Evolutionary conservation across 2,888 invertebrate genomes (phyloP).

Genomic region (Uloborus plumipes): DNA sequence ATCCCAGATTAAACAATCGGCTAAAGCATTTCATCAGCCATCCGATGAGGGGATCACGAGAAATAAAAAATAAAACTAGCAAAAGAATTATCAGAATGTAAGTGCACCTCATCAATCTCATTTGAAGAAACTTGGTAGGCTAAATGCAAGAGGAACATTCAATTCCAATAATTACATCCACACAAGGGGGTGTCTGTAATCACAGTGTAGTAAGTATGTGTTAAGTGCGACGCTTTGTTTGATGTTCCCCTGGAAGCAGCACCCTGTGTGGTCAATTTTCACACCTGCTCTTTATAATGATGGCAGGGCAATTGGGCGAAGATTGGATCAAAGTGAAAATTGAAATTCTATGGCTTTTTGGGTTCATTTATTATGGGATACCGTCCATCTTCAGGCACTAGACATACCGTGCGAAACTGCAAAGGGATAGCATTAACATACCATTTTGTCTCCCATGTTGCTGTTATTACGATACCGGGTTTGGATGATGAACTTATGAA

Average conservation of each 20-base stretch:
- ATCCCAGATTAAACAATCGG: conserved; percentile 42
- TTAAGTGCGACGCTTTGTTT: conserved; percentile 39
- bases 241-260: conserved; percentile 21
- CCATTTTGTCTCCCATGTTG: too few species aligned
- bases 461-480: too few species aligned
- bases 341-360: conserved; percentile 24
- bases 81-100: too few species aligned
- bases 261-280: conserved; percentile 56
- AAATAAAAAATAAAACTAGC: too few species aligned
- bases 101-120: conserved; percentile 46
- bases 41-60: not conserved
- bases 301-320: conserved; percentile 10
- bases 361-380: too few species aligned
- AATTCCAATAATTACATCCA: conserved; percentile 55
- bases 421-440: too few species aligned
- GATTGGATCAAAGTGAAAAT: conserved; percentile 30
- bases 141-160: conserved; percentile 40
- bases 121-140: conserved; percentile 40
- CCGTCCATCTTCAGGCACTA: too few species aligned
- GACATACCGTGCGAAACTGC: too few species aligned
- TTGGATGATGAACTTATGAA: too few species aligned
- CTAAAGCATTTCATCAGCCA: not conserved
- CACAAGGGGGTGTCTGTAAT: conserved; percentile 31
- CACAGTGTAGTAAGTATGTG: conserved; percentile 31
- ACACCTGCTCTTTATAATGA: conserved; percentile 43